These are phyloP conservation scores for Rhagophthalmus giganteus DNA, from an alignment of 2,888 invertebrate genomes.

Conservation along the genomic window DNA sequence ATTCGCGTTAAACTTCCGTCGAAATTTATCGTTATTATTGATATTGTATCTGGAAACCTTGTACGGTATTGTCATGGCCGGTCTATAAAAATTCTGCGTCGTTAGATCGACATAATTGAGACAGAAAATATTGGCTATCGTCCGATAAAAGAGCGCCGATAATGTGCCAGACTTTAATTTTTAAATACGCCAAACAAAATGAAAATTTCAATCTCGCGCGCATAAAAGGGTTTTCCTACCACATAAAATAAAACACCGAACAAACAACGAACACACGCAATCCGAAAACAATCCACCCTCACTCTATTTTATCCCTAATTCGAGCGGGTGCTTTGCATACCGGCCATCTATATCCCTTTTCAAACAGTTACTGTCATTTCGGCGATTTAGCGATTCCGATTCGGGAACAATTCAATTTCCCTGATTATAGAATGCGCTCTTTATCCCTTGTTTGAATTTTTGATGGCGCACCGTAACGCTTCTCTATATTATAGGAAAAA, in stretches of 20 bases:
- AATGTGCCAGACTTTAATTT: not conserved
- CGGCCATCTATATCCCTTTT: constrained; percentile 45
- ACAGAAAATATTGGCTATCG: not conserved
- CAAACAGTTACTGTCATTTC: constrained; percentile 48
- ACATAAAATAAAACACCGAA: constrained; percentile 43
- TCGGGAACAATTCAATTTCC: constrained; percentile 48
- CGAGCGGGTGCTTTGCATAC: constrained; percentile 43
- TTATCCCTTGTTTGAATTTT: constrained; percentile 24
- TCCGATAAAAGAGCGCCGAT: not conserved
- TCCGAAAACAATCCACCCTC: constrained; percentile 38
- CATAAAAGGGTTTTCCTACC: constrained; percentile 37
- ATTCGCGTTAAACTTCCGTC: constrained; percentile 1
- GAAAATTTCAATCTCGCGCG: constrained; percentile 21
- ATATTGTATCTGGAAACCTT: constrained; percentile 17
- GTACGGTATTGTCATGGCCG: constrained; percentile 25
- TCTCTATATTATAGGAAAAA: too few species aligned
- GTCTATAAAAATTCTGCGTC: constrained; percentile 16
- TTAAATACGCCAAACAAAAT: constrained; percentile 6
- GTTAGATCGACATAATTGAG: constrained; percentile 2
- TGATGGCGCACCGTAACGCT: constrained; percentile 18
- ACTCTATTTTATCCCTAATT: constrained; percentile 40
- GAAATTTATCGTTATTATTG: constrained; percentile 13
- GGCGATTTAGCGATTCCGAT: constrained; percentile 46
- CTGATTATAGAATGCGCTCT: constrained; percentile 38
- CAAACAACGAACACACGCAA: constrained; percentile 41